phyloP scores from a whole-genome alignment of 2,888 invertebrate genomes.

The Microplitis manilae region DNA sequence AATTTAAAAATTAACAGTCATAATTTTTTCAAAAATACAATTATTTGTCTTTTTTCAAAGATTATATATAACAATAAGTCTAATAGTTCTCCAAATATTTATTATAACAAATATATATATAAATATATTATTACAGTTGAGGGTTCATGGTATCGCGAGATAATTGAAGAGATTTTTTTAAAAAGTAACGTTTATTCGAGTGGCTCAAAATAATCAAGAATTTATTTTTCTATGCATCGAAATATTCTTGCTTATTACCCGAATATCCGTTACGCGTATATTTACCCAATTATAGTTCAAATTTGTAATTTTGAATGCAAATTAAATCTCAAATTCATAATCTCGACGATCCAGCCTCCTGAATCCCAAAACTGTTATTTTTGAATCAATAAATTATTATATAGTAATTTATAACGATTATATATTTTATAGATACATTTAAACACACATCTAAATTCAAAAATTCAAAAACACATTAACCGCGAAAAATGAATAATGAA shows the following conservation, averaged over 20 bases:
- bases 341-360: constrained; percentile 46
- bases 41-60: neutral
- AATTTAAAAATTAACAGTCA: neutral
- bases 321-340: constrained; percentile 31
- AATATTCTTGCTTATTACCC: constrained; percentile 45
- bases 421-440: neutral
- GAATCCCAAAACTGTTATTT: constrained; percentile 30
- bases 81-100: neutral
- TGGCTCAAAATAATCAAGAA: constrained; percentile 50
- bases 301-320: neutral
- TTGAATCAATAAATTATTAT: constrained; percentile 3
- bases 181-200: constrained; percentile 40
- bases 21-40: neutral
- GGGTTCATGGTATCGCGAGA: constrained; percentile 32
- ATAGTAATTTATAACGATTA: neutral
- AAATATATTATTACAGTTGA: neutral
- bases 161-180: neutral
- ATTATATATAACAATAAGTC: neutral
- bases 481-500: neutral
- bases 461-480: neutral
- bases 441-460: constrained; percentile 2
- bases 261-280: neutral
- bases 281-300: neutral
- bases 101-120: neutral
- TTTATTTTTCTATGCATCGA: constrained; percentile 23